A percentile compares a stretch with the other conserved stretches of the same genome.
phyloP scores from a whole-genome alignment of 2,113 vertebrate species.

The Ageneiosus marmoratus region DNA sequence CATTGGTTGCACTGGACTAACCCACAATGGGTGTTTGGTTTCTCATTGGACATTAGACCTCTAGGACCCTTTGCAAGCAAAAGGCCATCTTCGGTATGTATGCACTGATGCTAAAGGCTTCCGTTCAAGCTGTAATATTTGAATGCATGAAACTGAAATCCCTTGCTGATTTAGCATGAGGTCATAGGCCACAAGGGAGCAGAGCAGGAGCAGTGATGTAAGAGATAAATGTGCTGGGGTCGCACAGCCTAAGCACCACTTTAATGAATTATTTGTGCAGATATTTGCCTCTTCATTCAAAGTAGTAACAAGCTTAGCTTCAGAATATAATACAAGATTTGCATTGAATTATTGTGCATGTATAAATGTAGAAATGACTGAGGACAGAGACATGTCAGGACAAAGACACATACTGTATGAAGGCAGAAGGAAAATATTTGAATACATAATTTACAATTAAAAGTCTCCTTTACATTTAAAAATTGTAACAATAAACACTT shows the following conservation, averaged over 20 bases:
- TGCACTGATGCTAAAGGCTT: background rate
- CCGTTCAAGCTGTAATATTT: background rate
- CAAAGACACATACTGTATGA: background rate
- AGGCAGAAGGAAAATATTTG: background rate
- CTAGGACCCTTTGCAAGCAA: background rate
- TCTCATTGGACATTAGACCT: background rate
- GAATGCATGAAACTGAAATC: background rate
- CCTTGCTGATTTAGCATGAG: background rate
- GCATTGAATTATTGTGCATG: background rate
- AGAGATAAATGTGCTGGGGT: background rate
- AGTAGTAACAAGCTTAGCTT: background rate
- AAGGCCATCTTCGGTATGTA: too few species aligned
- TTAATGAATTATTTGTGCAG: background rate
- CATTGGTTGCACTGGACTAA: background rate
- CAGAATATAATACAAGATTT: background rate
- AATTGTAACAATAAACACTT: background rate
- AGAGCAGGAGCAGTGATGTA: background rate
- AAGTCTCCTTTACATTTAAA: background rate
- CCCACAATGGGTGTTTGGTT: too few species aligned
- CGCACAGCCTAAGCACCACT: background rate
- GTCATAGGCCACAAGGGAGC: constrained; percentile 1
- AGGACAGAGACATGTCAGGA: too few species aligned
- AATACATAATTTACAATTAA: background rate
- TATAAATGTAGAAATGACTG: background rate
- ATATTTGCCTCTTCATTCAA: background rate